Percentiles rank a stretch among this genome's conserved stretches.
These are phyloP conservation scores for Pristionchus fissidentatus DNA, from an alignment of 2,888 invertebrate genomes.

Conservation along the genomic window DNA sequence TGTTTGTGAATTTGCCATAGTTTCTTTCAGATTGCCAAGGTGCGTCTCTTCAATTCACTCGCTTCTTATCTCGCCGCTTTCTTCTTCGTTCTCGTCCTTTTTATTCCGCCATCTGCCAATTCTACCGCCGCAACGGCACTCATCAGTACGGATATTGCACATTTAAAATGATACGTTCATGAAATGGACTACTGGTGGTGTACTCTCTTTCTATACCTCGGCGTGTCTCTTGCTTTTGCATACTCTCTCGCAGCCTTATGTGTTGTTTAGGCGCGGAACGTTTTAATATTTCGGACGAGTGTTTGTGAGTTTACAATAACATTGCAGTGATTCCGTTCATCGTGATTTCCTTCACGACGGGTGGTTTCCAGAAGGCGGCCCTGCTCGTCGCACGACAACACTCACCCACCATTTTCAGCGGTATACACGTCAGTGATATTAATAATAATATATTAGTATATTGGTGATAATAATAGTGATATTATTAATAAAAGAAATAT, in stretches of 20 bases:
- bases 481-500: too few relatives aligned
- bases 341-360: background rate
- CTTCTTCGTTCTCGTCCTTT: background rate
- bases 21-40: background rate
- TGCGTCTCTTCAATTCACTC: slow-evolving; percentile 1
- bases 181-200: too few relatives aligned
- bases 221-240: too few relatives aligned
- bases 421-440: background rate
- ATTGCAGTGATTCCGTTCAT: background rate
- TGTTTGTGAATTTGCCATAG: too few relatives aligned
- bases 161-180: background rate
- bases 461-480: too few relatives aligned
- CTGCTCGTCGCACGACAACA: background rate
- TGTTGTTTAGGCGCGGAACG: too few relatives aligned
- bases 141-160: background rate
- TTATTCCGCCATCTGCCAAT: background rate
- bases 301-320: too few relatives aligned
- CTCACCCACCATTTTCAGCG: background rate
- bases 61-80: background rate
- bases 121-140: background rate
- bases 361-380: background rate
- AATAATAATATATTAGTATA: too few relatives aligned
- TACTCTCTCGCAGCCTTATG: too few relatives aligned
- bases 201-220: too few relatives aligned
- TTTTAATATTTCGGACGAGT: too few relatives aligned